Evolutionary conservation across 2,797 vertebrate genomes (phyloP).

Genomic region (Tarsius wallacei): DNA sequence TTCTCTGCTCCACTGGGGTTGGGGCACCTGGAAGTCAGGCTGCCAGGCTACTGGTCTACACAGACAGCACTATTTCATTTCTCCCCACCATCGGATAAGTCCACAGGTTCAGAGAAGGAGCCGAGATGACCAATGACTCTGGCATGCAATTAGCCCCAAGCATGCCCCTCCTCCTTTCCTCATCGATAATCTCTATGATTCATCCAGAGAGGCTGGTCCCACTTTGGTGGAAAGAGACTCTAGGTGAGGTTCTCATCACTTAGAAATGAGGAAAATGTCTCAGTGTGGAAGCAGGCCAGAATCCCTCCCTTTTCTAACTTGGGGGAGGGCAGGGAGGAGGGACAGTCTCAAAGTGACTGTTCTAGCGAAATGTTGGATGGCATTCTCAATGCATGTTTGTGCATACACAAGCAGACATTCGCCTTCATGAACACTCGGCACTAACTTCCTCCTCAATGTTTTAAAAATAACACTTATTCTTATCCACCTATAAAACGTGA

Average conservation of each 20-base stretch:
- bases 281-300: not conserved
- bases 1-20: not conserved
- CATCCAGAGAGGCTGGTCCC: not conserved
- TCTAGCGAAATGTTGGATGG: not conserved
- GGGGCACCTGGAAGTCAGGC: not conserved
- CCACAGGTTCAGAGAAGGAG: not conserved
- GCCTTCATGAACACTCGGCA: no score
- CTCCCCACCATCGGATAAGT: not conserved
- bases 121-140: not conserved
- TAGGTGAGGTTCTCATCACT: slow-evolving; percentile 17
- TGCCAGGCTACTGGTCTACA: not conserved
- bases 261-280: slow-evolving; percentile 20
- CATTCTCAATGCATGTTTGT: accelerated
- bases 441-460: not conserved
- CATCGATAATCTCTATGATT: not conserved
- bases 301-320: not conserved
- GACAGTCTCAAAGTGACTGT: not conserved
- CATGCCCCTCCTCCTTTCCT: not conserved
- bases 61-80: not conserved
- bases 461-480: not conserved
- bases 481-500: not conserved
- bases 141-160: not conserved
- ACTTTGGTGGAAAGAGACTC: not conserved
- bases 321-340: not conserved
- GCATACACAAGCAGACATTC: not conserved